These are phyloP conservation scores for Drosophila meridiana DNA, from an alignment of 2,888 invertebrate genomes.

Conservation along the genomic window DNA sequence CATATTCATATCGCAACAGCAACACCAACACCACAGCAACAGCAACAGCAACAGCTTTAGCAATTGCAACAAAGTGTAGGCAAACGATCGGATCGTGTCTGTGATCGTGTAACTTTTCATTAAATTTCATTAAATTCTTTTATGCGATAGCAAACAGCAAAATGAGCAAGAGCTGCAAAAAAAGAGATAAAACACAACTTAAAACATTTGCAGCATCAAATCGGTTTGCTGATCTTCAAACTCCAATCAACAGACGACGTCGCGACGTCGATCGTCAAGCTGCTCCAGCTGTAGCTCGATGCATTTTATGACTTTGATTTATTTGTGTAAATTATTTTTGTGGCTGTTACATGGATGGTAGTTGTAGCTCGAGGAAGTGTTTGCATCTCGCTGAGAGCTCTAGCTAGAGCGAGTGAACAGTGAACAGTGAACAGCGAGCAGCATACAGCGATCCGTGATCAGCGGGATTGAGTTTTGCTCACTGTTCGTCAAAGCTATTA, in stretches of 20 bases:
- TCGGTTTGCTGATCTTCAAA: slow-evolving; percentile 42
- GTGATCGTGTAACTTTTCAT: slow-evolving; percentile 78
- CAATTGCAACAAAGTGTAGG: slow-evolving; percentile 62
- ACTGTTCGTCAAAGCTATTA: slow-evolving; percentile 67
- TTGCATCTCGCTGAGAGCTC: slow-evolving; percentile 43
- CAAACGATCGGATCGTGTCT: slow-evolving; percentile 66
- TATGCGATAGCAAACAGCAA: slow-evolving; percentile 73
- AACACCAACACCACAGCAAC: slow-evolving; percentile 6
- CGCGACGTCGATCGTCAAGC: slow-evolving; percentile 14
- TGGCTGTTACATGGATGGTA: slow-evolving; percentile 57
- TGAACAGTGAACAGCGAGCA: background rate
- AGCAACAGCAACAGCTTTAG: slow-evolving; percentile 13
- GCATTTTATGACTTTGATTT: slow-evolving; percentile 77
- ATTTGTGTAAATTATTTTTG: slow-evolving; percentile 75
- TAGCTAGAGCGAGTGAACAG: slow-evolving; percentile 2
- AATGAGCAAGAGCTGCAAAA: slow-evolving; percentile 14
- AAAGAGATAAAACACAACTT: slow-evolving; percentile 22
- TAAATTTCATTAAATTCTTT: slow-evolving; percentile 81
- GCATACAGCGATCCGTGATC: slow-evolving; percentile 18
- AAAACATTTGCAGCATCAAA: slow-evolving; percentile 52
- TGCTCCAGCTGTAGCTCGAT: slow-evolving; percentile 45
- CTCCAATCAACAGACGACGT: slow-evolving; percentile 27
- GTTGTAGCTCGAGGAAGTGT: slow-evolving; percentile 60
- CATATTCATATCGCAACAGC: slow-evolving; percentile 65
- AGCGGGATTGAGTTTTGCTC: slow-evolving; percentile 43